phyloP scores from a whole-genome alignment of 1,140 invertebrate genomes.

The Caenorhabditis latens region DNA sequence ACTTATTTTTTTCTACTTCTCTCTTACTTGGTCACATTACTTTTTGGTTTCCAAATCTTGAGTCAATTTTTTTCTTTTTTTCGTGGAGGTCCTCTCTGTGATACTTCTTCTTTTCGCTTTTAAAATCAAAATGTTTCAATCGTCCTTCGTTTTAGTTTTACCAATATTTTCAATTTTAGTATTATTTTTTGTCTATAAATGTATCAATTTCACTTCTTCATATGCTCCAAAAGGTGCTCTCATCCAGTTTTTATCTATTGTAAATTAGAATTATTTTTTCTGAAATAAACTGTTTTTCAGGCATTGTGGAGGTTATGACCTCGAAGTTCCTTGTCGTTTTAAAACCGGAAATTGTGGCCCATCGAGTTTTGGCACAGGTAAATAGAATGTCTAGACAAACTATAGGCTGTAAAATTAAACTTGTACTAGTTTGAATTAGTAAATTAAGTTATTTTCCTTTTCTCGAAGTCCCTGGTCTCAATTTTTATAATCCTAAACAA shows the following conservation, averaged over 20 bases:
- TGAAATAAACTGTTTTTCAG: not conserved
- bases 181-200: not conserved
- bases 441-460: no score
- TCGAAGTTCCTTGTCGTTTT: constrained; percentile 1
- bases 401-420: no score
- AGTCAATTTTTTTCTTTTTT: not conserved
- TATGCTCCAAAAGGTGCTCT: not conserved
- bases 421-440: no score
- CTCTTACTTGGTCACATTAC: not conserved
- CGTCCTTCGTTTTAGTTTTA: not conserved
- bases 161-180: not conserved
- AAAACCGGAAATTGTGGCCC: constrained; percentile 38
- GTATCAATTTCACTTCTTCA: not conserved
- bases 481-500: no score
- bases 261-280: not conserved
- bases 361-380: constrained; percentile 45
- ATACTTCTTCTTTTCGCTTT: not conserved
- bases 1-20: constrained; percentile 10
- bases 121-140: no score
- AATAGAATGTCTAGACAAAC: not conserved
- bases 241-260: not conserved
- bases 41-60: no score
- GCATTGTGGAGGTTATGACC: not conserved
- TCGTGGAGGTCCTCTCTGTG: not conserved
- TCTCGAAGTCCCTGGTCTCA: no score